Base-by-base conservation (phyloP, 2,888 invertebrate species). In the Eilema sororculum region DNA sequence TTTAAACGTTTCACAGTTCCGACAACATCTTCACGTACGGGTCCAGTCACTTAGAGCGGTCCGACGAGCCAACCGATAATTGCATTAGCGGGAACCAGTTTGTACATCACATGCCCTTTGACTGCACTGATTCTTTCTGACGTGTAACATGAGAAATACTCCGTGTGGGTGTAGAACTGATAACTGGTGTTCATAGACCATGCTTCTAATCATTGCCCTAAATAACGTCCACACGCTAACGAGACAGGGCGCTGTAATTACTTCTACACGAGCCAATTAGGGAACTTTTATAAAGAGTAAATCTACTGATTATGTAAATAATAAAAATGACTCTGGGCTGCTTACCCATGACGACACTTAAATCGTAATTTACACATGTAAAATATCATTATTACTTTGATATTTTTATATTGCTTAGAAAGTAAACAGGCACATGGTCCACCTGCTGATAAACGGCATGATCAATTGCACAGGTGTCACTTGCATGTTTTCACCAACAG, bases 11-110 rank as follows among this genome's bases (percentile, higher is more conserved):
- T 72, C 72, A 72, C 76, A 73, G 68, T 68, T 71, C 73, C 71
- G 68, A 68, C 69, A 70, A 72, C 67, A 73, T 77, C 69, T 72
- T 69, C 77, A 72, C 78, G 77, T 76, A 77, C 65, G 74, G 77
- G 75, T 77, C 79, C 80, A 77, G 82, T 85, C 86, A 88, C 86
- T 89, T 86, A 88, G 86, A 83, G 84, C 80, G 73, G 84, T 81
- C 84, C 75, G 84, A 85, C 84, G 84, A 79, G 80, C 78, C 82
- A 78, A 73, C 78, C 86, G 89, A 90, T 91, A 91, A 92, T 91
- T 91, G 87, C 89, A 89, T 90, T 92, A 91, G 90, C 87, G 69
- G 78, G 81, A 89, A 91, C 91, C 90, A 83, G 91, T 90, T 90
- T 85, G 83, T 84, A 81, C 84, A 84, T 85, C 85, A 83, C 81